phyloP scores from a whole-genome alignment of 2,888 invertebrate species.

The Lasiommata megera region DNA sequence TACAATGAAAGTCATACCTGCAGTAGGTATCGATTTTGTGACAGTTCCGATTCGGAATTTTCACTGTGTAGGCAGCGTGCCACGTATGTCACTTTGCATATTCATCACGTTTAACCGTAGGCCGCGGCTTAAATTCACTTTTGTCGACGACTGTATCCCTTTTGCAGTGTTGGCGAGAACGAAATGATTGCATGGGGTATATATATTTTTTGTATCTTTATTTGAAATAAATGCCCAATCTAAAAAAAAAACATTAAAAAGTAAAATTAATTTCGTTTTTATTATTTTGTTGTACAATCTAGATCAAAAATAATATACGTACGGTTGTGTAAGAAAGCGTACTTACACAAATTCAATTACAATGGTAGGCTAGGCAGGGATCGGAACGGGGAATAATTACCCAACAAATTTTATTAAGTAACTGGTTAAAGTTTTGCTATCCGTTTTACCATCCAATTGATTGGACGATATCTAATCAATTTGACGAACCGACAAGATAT shows the following conservation, averaged over 20 bases:
- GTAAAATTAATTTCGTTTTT: too few relatives aligned
- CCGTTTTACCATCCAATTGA: too few relatives aligned
- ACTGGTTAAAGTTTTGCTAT: too few relatives aligned
- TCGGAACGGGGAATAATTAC: too few relatives aligned
- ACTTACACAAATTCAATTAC: too few relatives aligned
- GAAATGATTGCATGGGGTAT: constrained; percentile 21
- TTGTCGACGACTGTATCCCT: constrained; percentile 37
- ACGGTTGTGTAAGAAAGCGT: too few relatives aligned
- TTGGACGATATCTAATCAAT: too few relatives aligned
- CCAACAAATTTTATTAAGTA: too few relatives aligned
- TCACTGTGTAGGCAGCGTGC: constrained; percentile 22
- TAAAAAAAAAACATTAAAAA: not conserved
- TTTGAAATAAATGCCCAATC: not conserved
- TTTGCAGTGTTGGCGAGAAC: constrained; percentile 26
- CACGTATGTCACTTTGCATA: constrained; percentile 49
- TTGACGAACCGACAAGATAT: too few relatives aligned
- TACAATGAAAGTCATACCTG: constrained; percentile 1
- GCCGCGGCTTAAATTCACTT: constrained; percentile 40
- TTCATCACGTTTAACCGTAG: constrained; percentile 49
- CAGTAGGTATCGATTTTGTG: constrained; percentile 21
- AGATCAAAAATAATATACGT: too few relatives aligned
- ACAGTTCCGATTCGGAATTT: constrained; percentile 24
- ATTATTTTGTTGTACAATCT: too few relatives aligned
- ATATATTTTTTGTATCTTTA: constrained; percentile 6
- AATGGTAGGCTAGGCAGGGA: too few relatives aligned